These are phyloP conservation scores for Leptopilina myrica DNA, from an alignment of 2,888 invertebrate genomes.

Conservation along the genomic window DNA sequence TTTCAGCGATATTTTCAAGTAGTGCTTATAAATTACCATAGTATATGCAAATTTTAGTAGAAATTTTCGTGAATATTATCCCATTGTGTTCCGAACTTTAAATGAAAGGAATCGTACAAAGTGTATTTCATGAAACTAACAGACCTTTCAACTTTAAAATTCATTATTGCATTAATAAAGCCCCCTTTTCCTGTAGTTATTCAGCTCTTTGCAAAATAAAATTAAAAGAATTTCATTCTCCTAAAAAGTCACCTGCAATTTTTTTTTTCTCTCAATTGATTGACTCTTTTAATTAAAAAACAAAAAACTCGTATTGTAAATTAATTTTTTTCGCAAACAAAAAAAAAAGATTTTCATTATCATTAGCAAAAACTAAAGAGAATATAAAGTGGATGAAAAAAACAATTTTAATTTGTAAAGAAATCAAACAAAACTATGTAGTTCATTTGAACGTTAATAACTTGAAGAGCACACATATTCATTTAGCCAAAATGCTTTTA, in stretches of 20 bases:
- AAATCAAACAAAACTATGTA: neutral
- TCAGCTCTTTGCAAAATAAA: no score
- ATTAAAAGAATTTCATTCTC: no score
- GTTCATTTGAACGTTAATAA: constrained; percentile 8
- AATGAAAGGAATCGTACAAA: neutral
- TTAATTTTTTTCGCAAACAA: no score
- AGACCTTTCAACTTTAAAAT: neutral
- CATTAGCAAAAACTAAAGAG: no score
- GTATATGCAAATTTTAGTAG: neutral
- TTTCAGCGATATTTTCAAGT: neutral
- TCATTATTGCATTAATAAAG: neutral
- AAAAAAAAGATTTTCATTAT: no score
- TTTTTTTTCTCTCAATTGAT: no score
- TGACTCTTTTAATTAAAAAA: no score
- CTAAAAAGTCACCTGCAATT: no score
- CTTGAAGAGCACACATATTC: constrained; percentile 8
- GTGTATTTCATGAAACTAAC: neutral
- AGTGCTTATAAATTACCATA: neutral
- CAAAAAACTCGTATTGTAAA: no score
- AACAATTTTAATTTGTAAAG: neutral
- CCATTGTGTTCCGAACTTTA: neutral
- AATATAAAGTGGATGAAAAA: neutral
- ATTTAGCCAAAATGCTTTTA: constrained; percentile 15
- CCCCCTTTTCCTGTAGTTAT: no score
- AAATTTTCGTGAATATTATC: neutral